Evolutionary conservation across 92 coral and sea anemone genomes (phyloP).

Genomic region (Meandrina meandrites): DNA sequence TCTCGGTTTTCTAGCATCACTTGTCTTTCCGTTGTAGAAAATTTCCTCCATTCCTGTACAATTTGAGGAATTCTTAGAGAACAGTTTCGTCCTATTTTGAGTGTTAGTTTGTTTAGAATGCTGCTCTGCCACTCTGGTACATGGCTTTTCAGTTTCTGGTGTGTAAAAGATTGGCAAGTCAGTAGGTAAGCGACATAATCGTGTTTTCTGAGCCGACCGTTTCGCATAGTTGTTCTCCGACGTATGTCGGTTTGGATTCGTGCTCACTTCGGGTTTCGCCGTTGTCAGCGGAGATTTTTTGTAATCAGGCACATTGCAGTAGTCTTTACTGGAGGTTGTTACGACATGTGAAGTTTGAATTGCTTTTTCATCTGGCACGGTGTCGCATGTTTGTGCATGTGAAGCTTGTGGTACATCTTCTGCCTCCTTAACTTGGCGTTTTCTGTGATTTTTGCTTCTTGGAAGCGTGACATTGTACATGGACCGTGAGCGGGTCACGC

Average conservation of each 20-base stretch:
- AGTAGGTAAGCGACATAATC: constrained; percentile 47
- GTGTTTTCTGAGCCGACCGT: constrained; percentile 3
- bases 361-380: not conserved
- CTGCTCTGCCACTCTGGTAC: not conserved
- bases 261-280: constrained; percentile 1
- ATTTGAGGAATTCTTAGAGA: constrained; percentile 15
- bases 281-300: not conserved
- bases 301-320: not conserved
- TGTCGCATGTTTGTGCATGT: not conserved
- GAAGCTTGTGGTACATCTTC: constrained; percentile 9
- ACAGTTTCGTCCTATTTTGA: constrained; percentile 3
- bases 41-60: constrained; percentile 29
- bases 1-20: constrained; percentile 10
- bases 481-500: constrained; percentile 37
- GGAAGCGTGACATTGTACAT: constrained; percentile 20
- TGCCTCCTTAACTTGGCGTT: constrained; percentile 30
- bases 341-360: not conserved
- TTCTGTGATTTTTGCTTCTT: constrained; percentile 16
- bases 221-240: not conserved
- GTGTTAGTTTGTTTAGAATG: not conserved
- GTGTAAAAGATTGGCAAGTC: constrained; percentile 59
- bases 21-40: constrained; percentile 36
- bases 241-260: constrained; percentile 4
- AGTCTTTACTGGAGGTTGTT: constrained; percentile 3
- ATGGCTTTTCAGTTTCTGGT: constrained; percentile 25